Evolutionary conservation across 2,888 invertebrate genomes (phyloP).

Genomic region (Melanchra persicariae): DNA sequence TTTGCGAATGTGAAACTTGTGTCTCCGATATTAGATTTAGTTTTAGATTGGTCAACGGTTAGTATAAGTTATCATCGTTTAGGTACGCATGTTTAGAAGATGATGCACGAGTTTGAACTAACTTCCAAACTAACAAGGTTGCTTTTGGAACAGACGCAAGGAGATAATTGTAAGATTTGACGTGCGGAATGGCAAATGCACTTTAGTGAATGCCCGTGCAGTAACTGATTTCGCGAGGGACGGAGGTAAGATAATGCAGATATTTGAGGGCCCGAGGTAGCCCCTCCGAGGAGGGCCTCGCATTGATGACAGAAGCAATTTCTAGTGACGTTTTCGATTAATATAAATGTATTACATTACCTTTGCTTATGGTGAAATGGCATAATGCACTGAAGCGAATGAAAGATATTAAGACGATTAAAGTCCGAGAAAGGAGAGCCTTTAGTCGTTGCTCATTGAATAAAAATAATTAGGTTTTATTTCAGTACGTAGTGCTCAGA

Average conservation of each 20-base stretch:
- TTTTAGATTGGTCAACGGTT: slow-evolving; percentile 55
- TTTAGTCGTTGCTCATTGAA: neutral
- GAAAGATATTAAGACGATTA: slow-evolving; percentile 12
- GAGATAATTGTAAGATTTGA: slow-evolving; percentile 84
- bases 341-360: slow-evolving; percentile 82
- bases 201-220: slow-evolving; percentile 87
- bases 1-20: slow-evolving; percentile 67
- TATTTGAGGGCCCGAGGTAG: slow-evolving; percentile 79
- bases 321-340: slow-evolving; percentile 85
- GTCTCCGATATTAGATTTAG: slow-evolving; percentile 39
- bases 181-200: slow-evolving; percentile 86
- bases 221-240: slow-evolving; percentile 85
- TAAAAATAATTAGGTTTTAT: neutral
- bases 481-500: neutral
- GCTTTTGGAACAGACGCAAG: slow-evolving; percentile 59
- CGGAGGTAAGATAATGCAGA: slow-evolving; percentile 89
- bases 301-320: slow-evolving; percentile 87
- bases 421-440: neutral
- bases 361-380: slow-evolving; percentile 56
- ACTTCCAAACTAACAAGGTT: slow-evolving; percentile 60
- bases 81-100: slow-evolving; percentile 70
- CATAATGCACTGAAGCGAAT: slow-evolving; percentile 29
- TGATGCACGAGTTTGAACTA: slow-evolving; percentile 60
- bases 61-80: slow-evolving; percentile 84
- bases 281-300: slow-evolving; percentile 72